Base-by-base conservation (phyloP, 30 jellyfish, hydroid and myxozoan species). In the Pelagia noctiluca region DNA sequence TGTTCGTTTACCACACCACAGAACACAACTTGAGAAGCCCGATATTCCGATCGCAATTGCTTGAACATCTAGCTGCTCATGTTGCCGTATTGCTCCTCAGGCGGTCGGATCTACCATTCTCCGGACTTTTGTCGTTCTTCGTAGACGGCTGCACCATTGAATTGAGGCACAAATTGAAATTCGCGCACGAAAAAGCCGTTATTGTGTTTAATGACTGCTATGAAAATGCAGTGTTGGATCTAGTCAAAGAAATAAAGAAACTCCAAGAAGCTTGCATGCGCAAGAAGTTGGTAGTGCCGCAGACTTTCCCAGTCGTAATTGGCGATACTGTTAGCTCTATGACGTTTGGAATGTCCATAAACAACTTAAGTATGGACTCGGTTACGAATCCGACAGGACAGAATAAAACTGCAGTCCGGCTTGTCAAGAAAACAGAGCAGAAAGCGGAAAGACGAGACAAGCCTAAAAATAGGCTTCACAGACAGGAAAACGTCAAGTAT, bases 21-120 rank as follows among this genome's bases (percentile, higher is more conserved):
- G 74, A 50, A 35, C 91, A 81, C 30, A 81, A 81, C 60, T 84
- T 81, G 3, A 76, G 84, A 31, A 81, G 84, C 77, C 91, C 50
- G 80, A 46, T 81, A 48, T 81, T 81, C 72, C 49, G 83, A 81
- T 64, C 60, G 57, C 84, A 67, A 12, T 54, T 81, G 31, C 50
- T 81, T 35, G 60, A 53, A 29, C 84, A 81, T 50, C 28, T 81
- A n/a, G 72, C 72, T 11, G 35, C 37, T 16, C 50, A 81, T 54
- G 46, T 30, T 2, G 3, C 48, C 23, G 71, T 81, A 11, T 37
- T 66, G 71, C 62, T 81, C 38, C 11, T 81, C 24, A 63, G 84
- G 24, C 22, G 57, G 4, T 80, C 85, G 25, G 84, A 50, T 25
- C 10, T 81, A 19, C 78, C 67, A 13, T 81, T 81, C 28, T 34